phyloP scores from a whole-genome alignment of 2,797 vertebrate species.

The Mus spretus region DNA sequence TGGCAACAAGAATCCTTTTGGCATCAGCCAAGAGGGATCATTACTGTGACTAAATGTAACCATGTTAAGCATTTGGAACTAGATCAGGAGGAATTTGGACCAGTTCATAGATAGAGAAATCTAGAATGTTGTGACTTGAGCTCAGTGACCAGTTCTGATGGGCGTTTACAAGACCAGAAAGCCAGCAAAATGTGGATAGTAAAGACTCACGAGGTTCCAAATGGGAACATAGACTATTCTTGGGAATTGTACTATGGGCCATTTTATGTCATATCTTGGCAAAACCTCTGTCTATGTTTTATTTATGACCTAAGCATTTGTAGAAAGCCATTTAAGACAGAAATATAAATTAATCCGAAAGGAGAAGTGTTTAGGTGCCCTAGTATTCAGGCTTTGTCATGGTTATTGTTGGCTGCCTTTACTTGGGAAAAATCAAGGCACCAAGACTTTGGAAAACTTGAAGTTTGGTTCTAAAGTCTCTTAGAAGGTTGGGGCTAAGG shows the following conservation, averaged over 20 bases:
- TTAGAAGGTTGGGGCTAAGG: background rate
- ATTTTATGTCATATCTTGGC: background rate
- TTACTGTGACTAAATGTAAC: slow-evolving; percentile 34
- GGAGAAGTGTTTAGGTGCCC: background rate
- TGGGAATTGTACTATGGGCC: background rate
- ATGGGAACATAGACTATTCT: background rate
- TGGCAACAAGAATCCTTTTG: background rate
- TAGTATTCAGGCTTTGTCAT: background rate
- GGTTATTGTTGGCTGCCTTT: background rate
- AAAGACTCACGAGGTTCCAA: background rate
- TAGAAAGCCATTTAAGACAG: background rate
- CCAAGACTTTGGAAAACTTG: background rate
- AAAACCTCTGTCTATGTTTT: background rate
- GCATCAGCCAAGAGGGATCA: background rate
- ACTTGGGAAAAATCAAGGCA: background rate
- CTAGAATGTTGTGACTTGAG: background rate
- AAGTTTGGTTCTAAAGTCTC: background rate
- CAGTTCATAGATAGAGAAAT: background rate
- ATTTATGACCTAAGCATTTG: background rate
- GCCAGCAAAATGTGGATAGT: background rate
- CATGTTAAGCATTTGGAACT: slow-evolving; percentile 13
- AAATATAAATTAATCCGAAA: background rate
- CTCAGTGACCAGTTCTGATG: background rate
- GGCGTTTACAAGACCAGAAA: background rate
- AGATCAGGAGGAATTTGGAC: background rate